Evolutionary conservation across 2,888 invertebrate genomes (phyloP).

Genomic region (Chymomyza amoena): DNA sequence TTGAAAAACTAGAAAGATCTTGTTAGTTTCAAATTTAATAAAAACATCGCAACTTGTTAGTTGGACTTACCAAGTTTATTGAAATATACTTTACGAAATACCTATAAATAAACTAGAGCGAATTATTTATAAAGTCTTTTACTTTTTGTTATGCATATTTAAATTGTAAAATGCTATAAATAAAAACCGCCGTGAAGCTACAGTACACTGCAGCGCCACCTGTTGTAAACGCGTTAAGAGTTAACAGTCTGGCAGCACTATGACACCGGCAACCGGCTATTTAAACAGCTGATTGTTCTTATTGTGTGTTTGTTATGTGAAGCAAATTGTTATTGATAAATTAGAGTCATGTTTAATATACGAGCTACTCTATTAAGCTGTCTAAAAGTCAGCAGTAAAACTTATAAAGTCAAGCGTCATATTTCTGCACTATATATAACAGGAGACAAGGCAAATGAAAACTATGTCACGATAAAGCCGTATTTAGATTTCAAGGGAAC

Average conservation of each 20-base stretch:
- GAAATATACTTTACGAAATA: too few species aligned
- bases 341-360: conserved; percentile 45
- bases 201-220: not conserved
- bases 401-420: conserved; percentile 36
- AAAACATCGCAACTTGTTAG: too few species aligned
- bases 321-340: not conserved
- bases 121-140: too few species aligned
- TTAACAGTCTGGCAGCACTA: not conserved
- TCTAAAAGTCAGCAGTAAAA: not conserved
- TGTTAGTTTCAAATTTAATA: too few species aligned
- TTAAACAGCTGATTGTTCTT: conserved; percentile 1
- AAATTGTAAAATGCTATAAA: too few species aligned
- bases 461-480: conserved; percentile 84
- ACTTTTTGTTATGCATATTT: too few species aligned
- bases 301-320: not conserved
- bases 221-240: not conserved
- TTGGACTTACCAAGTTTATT: too few species aligned
- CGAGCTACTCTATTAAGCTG: not conserved
- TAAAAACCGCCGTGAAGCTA: too few species aligned
- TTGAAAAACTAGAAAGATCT: too few species aligned
- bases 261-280: not conserved
- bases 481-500: conserved; percentile 83
- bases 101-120: too few species aligned
- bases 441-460: conserved; percentile 84
- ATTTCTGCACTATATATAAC: conserved; percentile 80